Evolutionary conservation across 2,797 vertebrate genomes (phyloP).

Genomic region (Spinus olivaceus): DNA sequence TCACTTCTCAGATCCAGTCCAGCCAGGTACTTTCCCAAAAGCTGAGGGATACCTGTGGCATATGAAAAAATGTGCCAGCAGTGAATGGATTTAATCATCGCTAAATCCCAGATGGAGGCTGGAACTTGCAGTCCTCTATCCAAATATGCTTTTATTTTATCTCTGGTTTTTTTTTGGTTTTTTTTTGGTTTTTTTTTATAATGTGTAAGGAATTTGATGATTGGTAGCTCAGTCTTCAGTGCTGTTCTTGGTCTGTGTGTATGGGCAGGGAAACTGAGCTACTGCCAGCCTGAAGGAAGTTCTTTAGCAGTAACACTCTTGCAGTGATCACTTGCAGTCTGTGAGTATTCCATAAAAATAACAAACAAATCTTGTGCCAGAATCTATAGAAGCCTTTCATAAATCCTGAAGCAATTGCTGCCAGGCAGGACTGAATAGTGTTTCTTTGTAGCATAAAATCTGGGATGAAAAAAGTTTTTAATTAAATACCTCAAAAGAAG

Average conservation of each 20-base stretch:
- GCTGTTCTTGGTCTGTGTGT: neutral
- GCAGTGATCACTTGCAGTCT: neutral
- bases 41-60: neutral
- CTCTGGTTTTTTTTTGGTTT: too few species aligned
- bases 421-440: neutral
- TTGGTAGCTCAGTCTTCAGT: neutral
- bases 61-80: neutral
- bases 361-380: constrained; percentile 9
- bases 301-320: neutral
- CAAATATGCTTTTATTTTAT: neutral
- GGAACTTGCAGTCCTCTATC: neutral
- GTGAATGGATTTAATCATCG: neutral
- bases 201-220: neutral
- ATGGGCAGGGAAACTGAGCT: neutral
- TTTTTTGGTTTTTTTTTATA: neutral
- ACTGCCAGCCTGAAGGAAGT: neutral
- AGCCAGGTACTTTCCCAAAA: neutral
- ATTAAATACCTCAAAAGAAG: neutral
- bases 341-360: neutral
- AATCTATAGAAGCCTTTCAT: neutral
- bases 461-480: neutral
- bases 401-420: neutral
- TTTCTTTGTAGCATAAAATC: neutral
- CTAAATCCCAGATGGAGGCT: neutral
- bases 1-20: neutral